phyloP scores from a whole-genome alignment of 2,888 invertebrate species.

The Andricus quercusramuli region DNA sequence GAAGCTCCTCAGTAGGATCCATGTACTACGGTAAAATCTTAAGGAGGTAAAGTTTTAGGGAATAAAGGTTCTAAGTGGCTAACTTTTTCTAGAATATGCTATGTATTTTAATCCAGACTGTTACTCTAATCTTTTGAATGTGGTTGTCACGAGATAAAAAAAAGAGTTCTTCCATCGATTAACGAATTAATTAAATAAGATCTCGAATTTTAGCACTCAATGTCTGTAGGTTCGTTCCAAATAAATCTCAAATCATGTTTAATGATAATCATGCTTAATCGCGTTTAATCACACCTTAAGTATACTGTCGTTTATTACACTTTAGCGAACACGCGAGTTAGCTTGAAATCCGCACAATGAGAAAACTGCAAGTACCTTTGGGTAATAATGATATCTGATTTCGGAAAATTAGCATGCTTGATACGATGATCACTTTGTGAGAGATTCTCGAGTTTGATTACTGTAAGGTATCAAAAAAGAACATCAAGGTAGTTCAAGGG shows the following conservation, averaged over 20 bases:
- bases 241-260: neutral
- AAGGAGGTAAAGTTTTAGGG: constrained; percentile 2
- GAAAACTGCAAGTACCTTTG: constrained; percentile 1
- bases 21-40: neutral
- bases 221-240: constrained; percentile 1
- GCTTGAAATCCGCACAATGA: constrained; percentile 16
- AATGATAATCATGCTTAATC: constrained; percentile 1
- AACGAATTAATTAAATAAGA: constrained; percentile 5
- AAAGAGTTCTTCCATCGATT: constrained; percentile 30
- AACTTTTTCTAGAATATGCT: neutral
- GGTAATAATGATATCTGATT: neutral
- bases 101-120: neutral
- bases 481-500: constrained; percentile 23
- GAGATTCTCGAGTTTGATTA: constrained; percentile 7
- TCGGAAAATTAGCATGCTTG: constrained; percentile 8
- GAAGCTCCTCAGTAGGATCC: neutral
- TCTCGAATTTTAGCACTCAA: constrained; percentile 18
- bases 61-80: neutral
- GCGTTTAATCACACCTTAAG: neutral
- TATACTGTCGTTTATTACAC: neutral
- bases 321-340: constrained; percentile 19
- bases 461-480: constrained; percentile 39
- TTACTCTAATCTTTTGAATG: constrained; percentile 17
- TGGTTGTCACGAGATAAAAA: neutral
- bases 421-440: constrained; percentile 11